Conservation (phyloP, 2,797 vertebrate species). For the Streptopelia turtur region DNA sequence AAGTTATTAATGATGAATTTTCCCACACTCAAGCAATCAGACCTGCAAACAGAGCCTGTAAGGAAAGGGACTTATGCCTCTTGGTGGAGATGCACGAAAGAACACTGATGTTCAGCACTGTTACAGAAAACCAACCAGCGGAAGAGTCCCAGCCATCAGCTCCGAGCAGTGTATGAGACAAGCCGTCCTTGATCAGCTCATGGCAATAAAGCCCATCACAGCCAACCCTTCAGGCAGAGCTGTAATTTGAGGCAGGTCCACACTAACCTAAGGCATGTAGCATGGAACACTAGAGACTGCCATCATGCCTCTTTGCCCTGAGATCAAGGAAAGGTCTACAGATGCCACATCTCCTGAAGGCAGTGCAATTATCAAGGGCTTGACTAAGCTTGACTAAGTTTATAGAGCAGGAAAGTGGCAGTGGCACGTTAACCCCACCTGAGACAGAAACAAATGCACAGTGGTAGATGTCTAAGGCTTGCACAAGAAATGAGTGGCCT, state of each 20-base stretch:
- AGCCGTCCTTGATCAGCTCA: background rate
- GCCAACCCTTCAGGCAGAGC: background rate
- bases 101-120: background rate
- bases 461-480: background rate
- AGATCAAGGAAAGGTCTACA: background rate
- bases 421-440: background rate
- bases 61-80: background rate
- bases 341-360: background rate
- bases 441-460: background rate
- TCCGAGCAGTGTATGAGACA: background rate
- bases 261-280: background rate
- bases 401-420: background rate
- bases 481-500: background rate
- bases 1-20: background rate
- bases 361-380: background rate
- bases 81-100: background rate
- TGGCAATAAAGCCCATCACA: background rate
- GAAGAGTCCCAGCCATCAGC: background rate
- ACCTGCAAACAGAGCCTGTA: background rate
- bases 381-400: background rate
- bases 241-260: background rate
- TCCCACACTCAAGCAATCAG: background rate
- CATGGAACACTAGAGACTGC: background rate
- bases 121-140: background rate
- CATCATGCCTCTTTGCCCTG: background rate